Base-by-base conservation (phyloP, 2,113 vertebrate species). In the Notarius quadriscutis region DNA sequence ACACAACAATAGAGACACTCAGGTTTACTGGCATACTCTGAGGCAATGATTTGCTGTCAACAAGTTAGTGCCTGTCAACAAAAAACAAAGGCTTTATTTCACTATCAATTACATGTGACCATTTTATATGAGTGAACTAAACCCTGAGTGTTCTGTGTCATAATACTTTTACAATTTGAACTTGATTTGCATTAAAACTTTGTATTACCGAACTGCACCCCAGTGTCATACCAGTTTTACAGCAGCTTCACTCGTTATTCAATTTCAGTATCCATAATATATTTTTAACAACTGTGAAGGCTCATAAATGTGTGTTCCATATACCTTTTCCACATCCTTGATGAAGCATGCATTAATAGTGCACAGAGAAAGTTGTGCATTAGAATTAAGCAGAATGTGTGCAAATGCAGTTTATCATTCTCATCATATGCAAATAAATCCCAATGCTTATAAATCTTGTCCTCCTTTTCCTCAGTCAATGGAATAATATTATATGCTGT, bases 21-120 rank as follows among this genome's bases (percentile, higher is more conserved):
- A 72, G 88, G 25, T 87, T 75, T 93, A 94, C 95, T 94, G 93
- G 90, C 88, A 72, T 90, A 92, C 89, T 84, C 90, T 89, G 81
- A 88, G 92, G 91, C 91, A 91, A 84, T 89, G 90, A 88, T 89
- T 86, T 89, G 89, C 86, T 60, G 9, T 71, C 55, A 60, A 69
- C 41, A 58, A 53, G 51, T 69, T 86, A 89, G 78, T 92, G 92
- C 91, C 93, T 92, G 91, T 92, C 81, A 74, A 86, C 89, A 89
- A 92, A 90, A 90, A 91, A 94, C 17, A 50, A 84, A 77, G 57
- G 41, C 30, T 63, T 82, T 51, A 81, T 81, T 84, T 58, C 80
- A 72, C 34, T 48, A 57, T 79, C 18, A 83, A 14, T 80, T 72
- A 79, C 8, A n/a, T 81, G 78, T 75, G n/a, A 34, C 63, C 30